Conservation (phyloP, 2,888 invertebrate species). For the Tenthredo scrophulariae region DNA sequence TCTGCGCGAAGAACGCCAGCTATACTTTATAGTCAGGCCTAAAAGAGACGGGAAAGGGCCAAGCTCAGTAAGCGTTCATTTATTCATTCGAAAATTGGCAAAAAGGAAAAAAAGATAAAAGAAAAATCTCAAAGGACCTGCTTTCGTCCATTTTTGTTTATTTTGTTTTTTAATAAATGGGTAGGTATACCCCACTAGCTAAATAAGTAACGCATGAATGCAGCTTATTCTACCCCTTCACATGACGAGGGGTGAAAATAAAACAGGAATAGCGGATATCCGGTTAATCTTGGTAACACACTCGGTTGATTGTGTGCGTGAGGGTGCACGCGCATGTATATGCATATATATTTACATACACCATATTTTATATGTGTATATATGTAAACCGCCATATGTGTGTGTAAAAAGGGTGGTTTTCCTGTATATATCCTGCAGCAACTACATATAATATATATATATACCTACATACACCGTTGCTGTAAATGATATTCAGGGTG, state of each 20-base stretch:
- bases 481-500: slow-evolving; percentile 51
- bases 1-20: not conserved
- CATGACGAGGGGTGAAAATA: not conserved
- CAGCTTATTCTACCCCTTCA: not conserved
- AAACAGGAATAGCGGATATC: slow-evolving; percentile 35
- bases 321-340: not conserved
- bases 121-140: not conserved
- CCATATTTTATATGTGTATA: too few species aligned
- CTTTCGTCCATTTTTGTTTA: not conserved
- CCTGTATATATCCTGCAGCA: not conserved
- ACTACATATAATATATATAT: not conserved
- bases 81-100: too few species aligned
- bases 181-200: not conserved
- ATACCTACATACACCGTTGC: not conserved
- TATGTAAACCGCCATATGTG: not conserved
- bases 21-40: not conserved
- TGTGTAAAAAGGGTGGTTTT: not conserved
- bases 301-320: not conserved
- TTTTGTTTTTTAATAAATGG: not conserved
- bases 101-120: too few species aligned
- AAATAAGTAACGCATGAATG: not conserved
- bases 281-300: slow-evolving; percentile 47
- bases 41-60: not conserved
- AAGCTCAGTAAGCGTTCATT: too few species aligned
- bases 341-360: too few species aligned